Evolutionary conservation across 2,113 vertebrate genomes (phyloP).

Genomic region (Thermophis baileyi): DNA sequence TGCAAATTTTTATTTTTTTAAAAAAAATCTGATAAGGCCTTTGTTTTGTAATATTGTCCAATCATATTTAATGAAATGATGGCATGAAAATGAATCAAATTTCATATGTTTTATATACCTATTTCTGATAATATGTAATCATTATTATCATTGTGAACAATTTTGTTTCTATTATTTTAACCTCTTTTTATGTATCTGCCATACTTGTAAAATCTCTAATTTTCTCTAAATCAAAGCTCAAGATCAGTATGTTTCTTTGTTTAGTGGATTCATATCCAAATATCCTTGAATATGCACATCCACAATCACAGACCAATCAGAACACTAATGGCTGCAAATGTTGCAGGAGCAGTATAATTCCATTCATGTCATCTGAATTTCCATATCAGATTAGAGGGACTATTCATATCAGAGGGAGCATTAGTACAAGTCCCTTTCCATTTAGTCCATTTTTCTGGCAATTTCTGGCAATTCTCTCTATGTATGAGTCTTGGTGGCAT

Average conservation of each 20-base stretch:
- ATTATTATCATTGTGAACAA: not conserved
- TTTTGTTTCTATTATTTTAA: conserved; percentile 17
- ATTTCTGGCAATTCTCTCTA: conserved; percentile 12
- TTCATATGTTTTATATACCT: not conserved
- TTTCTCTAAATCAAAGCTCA: conserved; percentile 40
- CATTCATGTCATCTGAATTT: conserved; percentile 23
- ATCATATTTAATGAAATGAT: not conserved
- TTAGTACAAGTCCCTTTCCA: conserved; percentile 27
- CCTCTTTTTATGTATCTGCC: conserved; percentile 13
- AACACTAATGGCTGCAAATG: conserved; percentile 1
- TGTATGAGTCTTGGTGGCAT: not conserved
- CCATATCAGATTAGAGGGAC: not conserved
- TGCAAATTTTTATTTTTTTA: too few relatives aligned
- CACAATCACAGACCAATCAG: accelerated
- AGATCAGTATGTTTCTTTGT: conserved; percentile 51
- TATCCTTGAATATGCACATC: conserved; percentile 18
- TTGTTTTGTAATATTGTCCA: not conserved
- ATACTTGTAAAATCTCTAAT: conserved; percentile 21
- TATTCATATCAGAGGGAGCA: conserved; percentile 25
- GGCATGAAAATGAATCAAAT: not conserved
- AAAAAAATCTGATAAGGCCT: not conserved
- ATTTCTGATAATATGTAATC: not conserved
- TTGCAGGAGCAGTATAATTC: conserved; percentile 23
- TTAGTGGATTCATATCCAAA: conserved; percentile 24
- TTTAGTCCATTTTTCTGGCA: conserved; percentile 38